These are phyloP conservation scores for Catocala nupta DNA, from an alignment of 2,888 invertebrate genomes.

Conservation along the genomic window DNA sequence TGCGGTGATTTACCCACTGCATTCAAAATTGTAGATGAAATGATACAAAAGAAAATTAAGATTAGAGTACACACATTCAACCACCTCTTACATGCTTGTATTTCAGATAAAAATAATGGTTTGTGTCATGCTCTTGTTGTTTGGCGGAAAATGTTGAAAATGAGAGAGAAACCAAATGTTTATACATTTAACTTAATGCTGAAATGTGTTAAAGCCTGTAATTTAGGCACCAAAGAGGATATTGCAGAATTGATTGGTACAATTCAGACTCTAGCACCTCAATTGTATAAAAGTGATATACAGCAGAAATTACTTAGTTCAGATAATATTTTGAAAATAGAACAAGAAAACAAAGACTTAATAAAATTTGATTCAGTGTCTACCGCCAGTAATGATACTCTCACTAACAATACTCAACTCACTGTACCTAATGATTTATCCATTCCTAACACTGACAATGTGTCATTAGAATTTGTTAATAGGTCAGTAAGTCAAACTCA, in stretches of 20 bases:
- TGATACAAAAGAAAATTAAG: slow-evolving; percentile 89
- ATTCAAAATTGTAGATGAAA: slow-evolving; percentile 94
- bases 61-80: slow-evolving; percentile 91
- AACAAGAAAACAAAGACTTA: slow-evolving; percentile 29
- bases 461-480: slow-evolving; percentile 54
- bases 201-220: slow-evolving; percentile 93
- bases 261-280: slow-evolving; percentile 65
- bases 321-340: slow-evolving; percentile 9
- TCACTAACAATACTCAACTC: neutral
- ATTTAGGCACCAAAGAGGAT: slow-evolving; percentile 89
- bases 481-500: slow-evolving; percentile 37
- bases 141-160: slow-evolving; percentile 93
- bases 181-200: slow-evolving; percentile 94
- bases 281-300: slow-evolving; percentile 18
- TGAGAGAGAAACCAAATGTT: slow-evolving; percentile 89
- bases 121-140: slow-evolving; percentile 93
- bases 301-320: slow-evolving; percentile 20
- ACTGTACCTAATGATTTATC: slow-evolving; percentile 16
- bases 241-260: slow-evolving; percentile 83
- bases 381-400: slow-evolving; percentile 1
- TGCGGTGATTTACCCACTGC: slow-evolving; percentile 93
- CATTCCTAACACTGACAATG: slow-evolving; percentile 31
- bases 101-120: slow-evolving; percentile 92
- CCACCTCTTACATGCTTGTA: slow-evolving; percentile 94
- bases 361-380: slow-evolving; percentile 8